Base-by-base conservation (phyloP, 2,797 vertebrate genomes). In the Gephyroberyx darwinii region DNA sequence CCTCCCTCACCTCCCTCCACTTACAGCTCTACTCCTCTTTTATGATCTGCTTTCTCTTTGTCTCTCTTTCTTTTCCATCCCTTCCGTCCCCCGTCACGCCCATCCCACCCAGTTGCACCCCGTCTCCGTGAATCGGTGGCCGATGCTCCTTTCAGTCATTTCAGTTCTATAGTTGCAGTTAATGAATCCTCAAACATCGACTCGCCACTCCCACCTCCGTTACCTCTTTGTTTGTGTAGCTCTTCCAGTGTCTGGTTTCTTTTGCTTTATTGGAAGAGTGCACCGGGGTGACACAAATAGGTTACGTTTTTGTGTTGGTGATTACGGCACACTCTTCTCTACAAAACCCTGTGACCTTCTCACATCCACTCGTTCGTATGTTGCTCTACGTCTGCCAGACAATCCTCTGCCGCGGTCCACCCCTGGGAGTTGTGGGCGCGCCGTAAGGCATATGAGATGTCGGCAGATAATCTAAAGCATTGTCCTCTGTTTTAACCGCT, bases 241-340 rank as follows among this genome's bases (percentile, higher is more conserved):
- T 68, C 47, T 50, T 69, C 30, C 51, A 52, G 75, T 69, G 69
- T 86, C 69, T 65, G 61, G 54, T 80, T 88, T 78, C 75, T 14
- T 71, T 59, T 52, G 16, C 65, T 45, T 60, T 71, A 57, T 57
- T 12, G 4, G 8, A 62, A 19, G 35, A 54, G 47, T 47, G 41
- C 67, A 64, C 33, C 1, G 31, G 12, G 58, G 73, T 60, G 57
- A 71, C 26, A 53, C 39, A 41, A 13, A 41, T 10, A 10, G 12
- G 2, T 75, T 78, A 65, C 68, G 14, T 13, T 56, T 76, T 26
- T 26, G 26, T 65, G 20, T 76, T 47, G 48, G 39, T 41, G 39
- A 41, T 31, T 16, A n/a, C 8, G 30, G 72, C 35, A 22, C 37
- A 26, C 35, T 26, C 69, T 54, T 65, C 41, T 33, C 51, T 16